Conservation (phyloP, 2,797 vertebrate species). For the Denticeps clupeoides region DNA sequence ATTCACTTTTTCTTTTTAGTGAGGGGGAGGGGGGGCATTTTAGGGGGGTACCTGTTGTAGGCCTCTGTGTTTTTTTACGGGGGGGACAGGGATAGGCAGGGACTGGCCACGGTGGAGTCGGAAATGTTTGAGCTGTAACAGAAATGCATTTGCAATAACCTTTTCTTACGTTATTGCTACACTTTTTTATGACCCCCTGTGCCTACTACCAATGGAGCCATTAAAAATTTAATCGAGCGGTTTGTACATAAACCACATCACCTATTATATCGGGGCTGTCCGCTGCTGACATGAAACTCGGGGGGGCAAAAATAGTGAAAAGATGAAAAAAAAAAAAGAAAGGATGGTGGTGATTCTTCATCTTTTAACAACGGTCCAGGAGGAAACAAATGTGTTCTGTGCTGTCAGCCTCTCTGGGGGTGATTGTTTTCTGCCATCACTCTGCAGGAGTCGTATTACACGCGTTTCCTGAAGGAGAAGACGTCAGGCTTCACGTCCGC, state of each 20-base stretch:
- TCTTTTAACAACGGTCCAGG: slow-evolving; percentile 21
- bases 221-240: slow-evolving; percentile 66
- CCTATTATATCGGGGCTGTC: slow-evolving; percentile 43
- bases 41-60: neutral
- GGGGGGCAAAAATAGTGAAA: slow-evolving; percentile 28
- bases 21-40: neutral
- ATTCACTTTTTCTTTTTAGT: slow-evolving; percentile 6
- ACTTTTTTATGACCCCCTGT: slow-evolving; percentile 46
- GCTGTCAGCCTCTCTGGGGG: neutral
- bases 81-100: neutral
- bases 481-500: no score
- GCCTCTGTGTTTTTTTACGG: no score
- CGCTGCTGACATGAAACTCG: slow-evolving; percentile 36
- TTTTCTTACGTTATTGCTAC: slow-evolving; percentile 38
- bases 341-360: slow-evolving; percentile 39
- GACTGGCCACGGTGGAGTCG: neutral
- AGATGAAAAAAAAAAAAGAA: slow-evolving; percentile 41
- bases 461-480: no score
- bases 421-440: slow-evolving; percentile 1
- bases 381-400: slow-evolving; percentile 28
- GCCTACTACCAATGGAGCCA: slow-evolving; percentile 52
- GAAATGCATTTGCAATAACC: slow-evolving; percentile 44
- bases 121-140: slow-evolving; percentile 41
- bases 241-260: slow-evolving; percentile 54
- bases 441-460: no score